Evolutionary conservation across 2,797 vertebrate species (phyloP).

Genomic region (Lacerta bilineata): DNA sequence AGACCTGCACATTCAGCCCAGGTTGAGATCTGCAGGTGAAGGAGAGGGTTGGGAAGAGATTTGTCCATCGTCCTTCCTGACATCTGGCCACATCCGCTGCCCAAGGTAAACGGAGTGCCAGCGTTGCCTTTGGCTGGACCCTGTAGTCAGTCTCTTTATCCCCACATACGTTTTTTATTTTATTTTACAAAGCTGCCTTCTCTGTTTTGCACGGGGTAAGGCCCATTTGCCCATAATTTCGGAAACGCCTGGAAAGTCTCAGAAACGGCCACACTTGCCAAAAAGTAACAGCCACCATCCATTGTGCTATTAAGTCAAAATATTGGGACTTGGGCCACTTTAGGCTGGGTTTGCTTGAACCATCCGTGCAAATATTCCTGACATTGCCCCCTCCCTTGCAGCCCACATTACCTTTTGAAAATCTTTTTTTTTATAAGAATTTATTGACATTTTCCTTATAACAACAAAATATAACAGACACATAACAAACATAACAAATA

Average conservation of each 20-base stretch:
- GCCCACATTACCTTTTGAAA: no score
- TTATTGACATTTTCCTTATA: no score
- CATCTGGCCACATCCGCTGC: background rate
- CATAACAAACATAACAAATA: no score
- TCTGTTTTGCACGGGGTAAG: background rate
- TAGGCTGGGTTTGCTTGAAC: background rate
- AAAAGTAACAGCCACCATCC: no score
- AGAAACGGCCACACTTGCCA: background rate
- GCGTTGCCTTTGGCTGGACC: no score
- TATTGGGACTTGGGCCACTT: background rate
- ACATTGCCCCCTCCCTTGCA: background rate
- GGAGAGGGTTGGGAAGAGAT: no score
- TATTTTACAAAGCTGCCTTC: background rate
- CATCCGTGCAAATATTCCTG: no score
- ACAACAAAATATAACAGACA: no score
- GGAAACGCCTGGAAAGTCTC: background rate
- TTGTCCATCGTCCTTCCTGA: no score
- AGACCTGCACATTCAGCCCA: background rate
- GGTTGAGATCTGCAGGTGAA: background rate
- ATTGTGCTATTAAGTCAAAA: background rate
- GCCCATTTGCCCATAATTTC: background rate
- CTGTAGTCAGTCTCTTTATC: background rate
- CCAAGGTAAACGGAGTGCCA: no score
- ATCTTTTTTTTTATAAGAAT: no score
- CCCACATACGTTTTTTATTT: no score